Evolutionary conservation across 2,888 invertebrate genomes (phyloP).

Genomic region (Drosophila prostipennis): DNA sequence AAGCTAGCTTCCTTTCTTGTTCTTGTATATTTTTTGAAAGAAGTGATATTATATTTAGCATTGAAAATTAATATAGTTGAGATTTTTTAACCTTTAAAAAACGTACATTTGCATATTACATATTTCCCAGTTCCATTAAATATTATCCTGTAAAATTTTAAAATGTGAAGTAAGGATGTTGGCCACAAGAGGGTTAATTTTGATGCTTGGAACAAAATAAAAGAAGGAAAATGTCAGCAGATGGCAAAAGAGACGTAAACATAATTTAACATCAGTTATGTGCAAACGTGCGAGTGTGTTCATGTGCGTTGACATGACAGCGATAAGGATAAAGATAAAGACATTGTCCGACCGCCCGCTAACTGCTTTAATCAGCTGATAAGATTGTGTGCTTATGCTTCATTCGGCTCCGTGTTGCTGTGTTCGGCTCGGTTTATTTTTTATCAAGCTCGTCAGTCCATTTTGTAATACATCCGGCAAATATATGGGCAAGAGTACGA

Average conservation of each 20-base stretch:
- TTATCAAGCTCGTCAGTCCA: slow-evolving; percentile 32
- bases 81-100: too few relatives aligned
- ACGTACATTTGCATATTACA: too few relatives aligned
- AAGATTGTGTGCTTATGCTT: slow-evolving; percentile 61
- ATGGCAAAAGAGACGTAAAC: slow-evolving; percentile 39
- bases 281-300: slow-evolving; percentile 19
- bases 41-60: too few relatives aligned
- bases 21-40: too few relatives aligned
- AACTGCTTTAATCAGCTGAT: slow-evolving; percentile 58
- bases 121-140: too few relatives aligned
- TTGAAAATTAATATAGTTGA: too few relatives aligned
- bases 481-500: slow-evolving; percentile 1
- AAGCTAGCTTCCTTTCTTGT: too few relatives aligned
- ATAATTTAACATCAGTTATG: slow-evolving; percentile 41
- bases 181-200: slow-evolving; percentile 14
- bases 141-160: not conserved
- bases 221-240: slow-evolving; percentile 32
- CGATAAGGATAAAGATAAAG: slow-evolving; percentile 42
- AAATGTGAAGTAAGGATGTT: not conserved
- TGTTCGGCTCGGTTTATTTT: slow-evolving; percentile 7
- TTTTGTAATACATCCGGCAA: slow-evolving; percentile 38
- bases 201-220: not conserved
- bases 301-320: slow-evolving; percentile 28
- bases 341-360: slow-evolving; percentile 36
- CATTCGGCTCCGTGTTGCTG: not conserved